phyloP scores from a whole-genome alignment of 1,140 invertebrate species.

The Teleogryllus occipitalis region DNA sequence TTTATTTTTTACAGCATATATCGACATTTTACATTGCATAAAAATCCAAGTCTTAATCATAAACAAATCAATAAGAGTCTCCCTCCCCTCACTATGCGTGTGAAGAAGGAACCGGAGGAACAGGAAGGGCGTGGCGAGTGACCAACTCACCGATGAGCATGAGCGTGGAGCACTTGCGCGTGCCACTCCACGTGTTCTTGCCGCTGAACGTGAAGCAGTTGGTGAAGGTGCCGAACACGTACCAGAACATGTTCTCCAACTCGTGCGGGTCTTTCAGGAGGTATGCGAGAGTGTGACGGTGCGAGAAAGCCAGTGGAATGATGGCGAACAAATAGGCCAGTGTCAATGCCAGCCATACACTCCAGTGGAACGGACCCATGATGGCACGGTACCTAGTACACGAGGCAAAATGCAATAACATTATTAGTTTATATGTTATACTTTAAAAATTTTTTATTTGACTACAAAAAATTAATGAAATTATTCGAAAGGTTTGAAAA shows the following conservation, averaged over 20 bases:
- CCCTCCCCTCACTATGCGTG: too few species aligned
- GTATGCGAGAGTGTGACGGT: conserved; percentile 51
- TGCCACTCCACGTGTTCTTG: conserved; percentile 55
- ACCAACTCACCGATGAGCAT: conserved; percentile 51
- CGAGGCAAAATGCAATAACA: too few species aligned
- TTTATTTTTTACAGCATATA: too few species aligned
- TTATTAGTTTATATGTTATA: too few species aligned
- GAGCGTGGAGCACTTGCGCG: conserved; percentile 56
- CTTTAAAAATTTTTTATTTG: too few species aligned
- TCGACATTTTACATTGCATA: too few species aligned
- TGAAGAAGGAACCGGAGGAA: too few species aligned
- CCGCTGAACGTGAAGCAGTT: conserved; percentile 64
- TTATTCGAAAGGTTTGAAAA: too few species aligned
- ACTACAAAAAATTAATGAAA: too few species aligned
- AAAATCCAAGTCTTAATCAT: too few species aligned
- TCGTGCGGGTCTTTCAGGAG: conserved; percentile 47
- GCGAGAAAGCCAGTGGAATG: conserved; percentile 59
- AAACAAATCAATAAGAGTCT: too few species aligned
- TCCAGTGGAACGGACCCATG: conserved; percentile 67
- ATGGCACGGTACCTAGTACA: conserved; percentile 60
- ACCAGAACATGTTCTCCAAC: conserved; percentile 36
- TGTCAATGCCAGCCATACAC: conserved; percentile 62
- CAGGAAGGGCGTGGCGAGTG: neutral
- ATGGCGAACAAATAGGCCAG: conserved; percentile 59
- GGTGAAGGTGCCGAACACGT: conserved; percentile 72